These are phyloP conservation scores for Leptopilina clavipes DNA, from an alignment of 1,140 invertebrate genomes.

Conservation along the genomic window DNA sequence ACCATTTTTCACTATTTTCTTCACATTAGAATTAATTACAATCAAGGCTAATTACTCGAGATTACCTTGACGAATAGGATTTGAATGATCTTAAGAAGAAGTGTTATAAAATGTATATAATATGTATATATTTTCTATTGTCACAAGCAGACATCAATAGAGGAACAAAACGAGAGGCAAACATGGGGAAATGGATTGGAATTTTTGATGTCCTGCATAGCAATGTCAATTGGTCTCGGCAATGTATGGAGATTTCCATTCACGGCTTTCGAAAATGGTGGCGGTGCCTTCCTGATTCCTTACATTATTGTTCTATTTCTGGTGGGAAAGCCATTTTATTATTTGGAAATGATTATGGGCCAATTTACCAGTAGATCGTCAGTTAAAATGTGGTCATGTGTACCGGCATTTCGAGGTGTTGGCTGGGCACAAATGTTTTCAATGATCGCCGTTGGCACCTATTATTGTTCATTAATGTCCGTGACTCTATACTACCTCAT, in stretches of 20 bases:
- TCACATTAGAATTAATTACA: background rate
- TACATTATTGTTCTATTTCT: slow-evolving; percentile 90
- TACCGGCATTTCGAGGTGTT: slow-evolving; percentile 81
- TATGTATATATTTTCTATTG: background rate
- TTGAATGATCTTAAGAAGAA: background rate
- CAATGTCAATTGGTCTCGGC: slow-evolving; percentile 91
- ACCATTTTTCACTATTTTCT: background rate
- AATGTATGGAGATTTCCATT: slow-evolving; percentile 94
- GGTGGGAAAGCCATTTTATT: slow-evolving; percentile 92
- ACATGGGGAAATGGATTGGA: slow-evolving; percentile 90
- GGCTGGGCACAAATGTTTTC: slow-evolving; percentile 86
- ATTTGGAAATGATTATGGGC: slow-evolving; percentile 89
- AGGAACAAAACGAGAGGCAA: slow-evolving; percentile 43
- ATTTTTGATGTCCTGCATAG: slow-evolving; percentile 92
- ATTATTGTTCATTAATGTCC: slow-evolving; percentile 89
- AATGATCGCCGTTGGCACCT: slow-evolving; percentile 81
- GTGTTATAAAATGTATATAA: too few relatives aligned
- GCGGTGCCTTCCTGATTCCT: slow-evolving; percentile 88
- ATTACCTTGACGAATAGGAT: background rate
- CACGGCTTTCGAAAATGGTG: slow-evolving; percentile 88
- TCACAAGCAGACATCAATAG: slow-evolving; percentile 2
- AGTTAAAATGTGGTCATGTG: slow-evolving; percentile 77
- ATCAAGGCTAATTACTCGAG: background rate
- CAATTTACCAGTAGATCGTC: slow-evolving; percentile 86
- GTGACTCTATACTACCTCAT: slow-evolving; percentile 86